Percentiles rank a stretch among this genome's conserved stretches.
Evolutionary conservation across 2,888 invertebrate genomes (phyloP).

Genomic region (Nomada ferruginata): DNA sequence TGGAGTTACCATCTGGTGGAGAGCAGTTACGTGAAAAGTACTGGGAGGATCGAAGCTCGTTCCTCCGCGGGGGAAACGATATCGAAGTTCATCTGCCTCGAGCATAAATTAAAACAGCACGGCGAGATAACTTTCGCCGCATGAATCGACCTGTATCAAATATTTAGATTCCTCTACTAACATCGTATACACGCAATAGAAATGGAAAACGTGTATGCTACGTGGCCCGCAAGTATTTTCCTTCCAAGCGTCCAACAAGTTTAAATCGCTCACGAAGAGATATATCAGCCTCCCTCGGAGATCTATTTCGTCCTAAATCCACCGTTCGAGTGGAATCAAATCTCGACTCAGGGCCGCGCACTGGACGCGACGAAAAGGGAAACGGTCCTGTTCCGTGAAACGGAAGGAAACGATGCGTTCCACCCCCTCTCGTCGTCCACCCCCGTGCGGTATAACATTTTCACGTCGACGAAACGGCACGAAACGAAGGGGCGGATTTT

Average conservation of each 20-base stretch:
- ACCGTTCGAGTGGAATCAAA: neutral
- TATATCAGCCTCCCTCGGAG: neutral
- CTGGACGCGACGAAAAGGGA: neutral
- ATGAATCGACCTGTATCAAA: no score
- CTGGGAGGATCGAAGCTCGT: neutral
- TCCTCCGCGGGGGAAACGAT: neutral
- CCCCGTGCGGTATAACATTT: slow-evolving; percentile 50
- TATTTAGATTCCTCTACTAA: no score
- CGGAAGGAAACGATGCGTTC: slow-evolving; percentile 56
- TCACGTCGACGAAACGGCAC: slow-evolving; percentile 53
- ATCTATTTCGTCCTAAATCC: neutral
- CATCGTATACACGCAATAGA: no score
- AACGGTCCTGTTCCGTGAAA: slow-evolving; percentile 36
- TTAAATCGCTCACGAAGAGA: neutral
- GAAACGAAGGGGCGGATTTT: slow-evolving; percentile 73
- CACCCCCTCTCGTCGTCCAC: neutral
- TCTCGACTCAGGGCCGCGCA: neutral
- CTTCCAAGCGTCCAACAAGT: neutral
- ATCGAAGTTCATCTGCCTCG: neutral
- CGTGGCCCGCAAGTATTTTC: no score
- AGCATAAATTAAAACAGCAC: no score
- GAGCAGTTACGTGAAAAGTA: slow-evolving; percentile 40
- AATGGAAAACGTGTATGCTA: no score
- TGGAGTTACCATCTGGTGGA: slow-evolving; percentile 48
- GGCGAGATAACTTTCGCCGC: no score